Percentiles rank a stretch among this genome's conserved stretches.
Conservation (phyloP, 2,888 invertebrate species). For the Oligia latruncula region DNA sequence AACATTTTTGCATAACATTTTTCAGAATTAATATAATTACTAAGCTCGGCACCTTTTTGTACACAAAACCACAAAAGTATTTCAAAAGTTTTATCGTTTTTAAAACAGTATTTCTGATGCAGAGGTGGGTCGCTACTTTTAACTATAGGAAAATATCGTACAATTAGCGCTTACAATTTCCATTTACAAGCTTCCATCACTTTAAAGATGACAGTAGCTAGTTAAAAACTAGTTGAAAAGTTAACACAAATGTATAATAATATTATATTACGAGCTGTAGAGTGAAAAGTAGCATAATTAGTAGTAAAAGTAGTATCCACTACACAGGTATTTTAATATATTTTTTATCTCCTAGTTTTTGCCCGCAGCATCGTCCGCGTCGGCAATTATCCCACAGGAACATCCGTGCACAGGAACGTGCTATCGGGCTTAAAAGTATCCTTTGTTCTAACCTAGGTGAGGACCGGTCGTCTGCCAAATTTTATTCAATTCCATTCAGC, state of each 20-base stretch:
- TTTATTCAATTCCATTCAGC: background rate
- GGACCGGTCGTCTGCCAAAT: background rate
- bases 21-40: background rate
- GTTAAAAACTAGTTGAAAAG: no score
- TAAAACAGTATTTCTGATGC: background rate
- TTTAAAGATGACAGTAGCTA: background rate
- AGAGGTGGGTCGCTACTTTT: background rate
- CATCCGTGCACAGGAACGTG: background rate
- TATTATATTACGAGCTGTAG: background rate
- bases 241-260: background rate
- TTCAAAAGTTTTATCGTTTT: background rate
- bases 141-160: background rate
- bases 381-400: background rate
- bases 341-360: background rate
- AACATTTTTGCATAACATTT: background rate
- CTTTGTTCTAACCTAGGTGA: background rate
- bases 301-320: background rate
- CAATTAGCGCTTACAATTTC: background rate
- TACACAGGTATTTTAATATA: background rate
- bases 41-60: background rate
- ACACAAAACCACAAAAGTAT: background rate
- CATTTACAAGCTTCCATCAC: background rate
- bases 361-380: background rate
- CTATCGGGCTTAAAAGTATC: background rate
- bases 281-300: background rate